phyloP scores from a whole-genome alignment of 2,113 vertebrate species.

The Arizona elegans region DNA sequence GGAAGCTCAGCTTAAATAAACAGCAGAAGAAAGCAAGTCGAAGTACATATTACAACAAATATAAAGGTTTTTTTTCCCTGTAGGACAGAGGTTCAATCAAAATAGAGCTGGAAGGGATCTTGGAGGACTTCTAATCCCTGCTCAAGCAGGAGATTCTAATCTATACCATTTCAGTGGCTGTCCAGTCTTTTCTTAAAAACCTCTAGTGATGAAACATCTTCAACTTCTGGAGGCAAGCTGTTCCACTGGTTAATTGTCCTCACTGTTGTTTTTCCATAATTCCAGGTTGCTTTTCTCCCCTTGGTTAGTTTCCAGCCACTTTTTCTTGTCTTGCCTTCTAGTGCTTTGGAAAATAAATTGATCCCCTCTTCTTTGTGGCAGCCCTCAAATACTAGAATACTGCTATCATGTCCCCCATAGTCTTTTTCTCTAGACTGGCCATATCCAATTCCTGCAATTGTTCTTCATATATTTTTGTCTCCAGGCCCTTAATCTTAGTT shows the following conservation, averaged over 20 bases:
- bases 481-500: background rate
- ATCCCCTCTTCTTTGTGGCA: background rate
- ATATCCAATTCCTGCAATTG: background rate
- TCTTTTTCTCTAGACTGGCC: background rate
- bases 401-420: background rate
- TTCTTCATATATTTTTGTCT: background rate
- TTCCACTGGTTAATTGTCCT: background rate
- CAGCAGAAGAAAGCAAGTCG: slow-evolving; percentile 35
- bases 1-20: slow-evolving; percentile 46
- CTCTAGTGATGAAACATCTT: background rate
- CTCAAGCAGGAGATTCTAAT: background rate
- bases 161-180: background rate
- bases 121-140: background rate
- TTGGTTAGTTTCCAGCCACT: background rate
- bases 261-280: background rate
- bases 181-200: background rate
- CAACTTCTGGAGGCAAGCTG: background rate
- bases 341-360: background rate
- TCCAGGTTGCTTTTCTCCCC: background rate
- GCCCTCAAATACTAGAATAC: background rate
- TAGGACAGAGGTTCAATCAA: background rate
- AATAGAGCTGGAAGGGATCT: background rate
- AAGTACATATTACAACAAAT: background rate
- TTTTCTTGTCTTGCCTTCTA: background rate
- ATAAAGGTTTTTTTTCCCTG: background rate